Evolutionary conservation across 2,888 invertebrate genomes (phyloP).

Genomic region (Druceiella hillmani): DNA sequence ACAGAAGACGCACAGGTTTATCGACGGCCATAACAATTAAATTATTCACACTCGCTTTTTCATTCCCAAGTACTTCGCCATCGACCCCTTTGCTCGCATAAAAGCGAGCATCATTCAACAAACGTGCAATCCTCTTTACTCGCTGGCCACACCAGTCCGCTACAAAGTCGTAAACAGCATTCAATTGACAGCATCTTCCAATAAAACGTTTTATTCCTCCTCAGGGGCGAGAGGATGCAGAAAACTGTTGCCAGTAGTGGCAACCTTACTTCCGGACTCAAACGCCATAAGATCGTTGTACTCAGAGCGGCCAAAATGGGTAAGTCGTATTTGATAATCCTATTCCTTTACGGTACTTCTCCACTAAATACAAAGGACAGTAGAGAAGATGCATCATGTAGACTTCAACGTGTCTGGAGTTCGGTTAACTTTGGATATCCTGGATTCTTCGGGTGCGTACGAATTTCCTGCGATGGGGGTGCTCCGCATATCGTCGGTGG

Average conservation of each 20-base stretch:
- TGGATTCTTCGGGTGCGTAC: conserved; percentile 89
- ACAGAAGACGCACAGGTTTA: too few relatives aligned
- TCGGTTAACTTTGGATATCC: conserved; percentile 80
- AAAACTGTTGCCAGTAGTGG: conserved; percentile 51
- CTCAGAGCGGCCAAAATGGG: conserved; percentile 87
- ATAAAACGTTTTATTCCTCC: conserved; percentile 24
- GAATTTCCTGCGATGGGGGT: conserved; percentile 97
- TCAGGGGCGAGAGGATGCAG: conserved; percentile 50
- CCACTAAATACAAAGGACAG: conserved; percentile 90
- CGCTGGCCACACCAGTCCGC: too few relatives aligned
- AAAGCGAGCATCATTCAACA: too few relatives aligned
- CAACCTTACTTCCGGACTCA: conserved; percentile 46
- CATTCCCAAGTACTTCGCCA: too few relatives aligned
- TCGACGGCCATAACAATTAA: too few relatives aligned
- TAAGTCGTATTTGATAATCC: conserved; percentile 88
- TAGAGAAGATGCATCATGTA: conserved; percentile 94
- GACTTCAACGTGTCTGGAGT: conserved; percentile 82
- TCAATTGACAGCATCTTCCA: neutral
- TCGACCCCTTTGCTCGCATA: too few relatives aligned
- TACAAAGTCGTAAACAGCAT: too few relatives aligned
- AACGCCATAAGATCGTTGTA: conserved; percentile 78
- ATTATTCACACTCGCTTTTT: too few relatives aligned
- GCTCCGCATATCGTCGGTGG: conserved; percentile 89
- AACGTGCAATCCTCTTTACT: too few relatives aligned
- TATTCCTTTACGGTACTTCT: conserved; percentile 89